phyloP scores from a whole-genome alignment of 64 coral and sea anemone genomes.

The Actinia equina region DNA sequence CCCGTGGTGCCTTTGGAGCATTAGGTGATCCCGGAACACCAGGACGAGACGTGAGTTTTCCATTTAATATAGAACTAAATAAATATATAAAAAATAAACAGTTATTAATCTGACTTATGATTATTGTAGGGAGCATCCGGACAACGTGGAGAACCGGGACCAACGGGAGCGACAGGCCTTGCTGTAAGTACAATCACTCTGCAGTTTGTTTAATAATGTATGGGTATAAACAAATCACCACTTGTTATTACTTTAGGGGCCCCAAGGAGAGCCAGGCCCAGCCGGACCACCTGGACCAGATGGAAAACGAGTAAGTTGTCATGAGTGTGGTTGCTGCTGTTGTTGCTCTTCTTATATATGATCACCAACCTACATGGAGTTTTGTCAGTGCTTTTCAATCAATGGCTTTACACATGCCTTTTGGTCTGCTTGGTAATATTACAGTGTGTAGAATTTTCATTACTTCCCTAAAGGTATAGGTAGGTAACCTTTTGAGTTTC shows the following conservation, averaged over 20 bases:
- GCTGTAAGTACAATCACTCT: conserved; percentile 26
- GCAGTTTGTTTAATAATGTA: neutral
- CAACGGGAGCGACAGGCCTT: conserved; percentile 33
- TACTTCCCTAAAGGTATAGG: too few relatives aligned
- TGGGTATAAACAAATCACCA: neutral
- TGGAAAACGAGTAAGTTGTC: conserved; percentile 44
- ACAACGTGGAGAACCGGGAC: conserved; percentile 42
- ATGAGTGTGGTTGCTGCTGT: too few relatives aligned
- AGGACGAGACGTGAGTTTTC: conserved; percentile 53
- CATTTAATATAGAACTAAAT: neutral
- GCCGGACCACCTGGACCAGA: conserved; percentile 52
- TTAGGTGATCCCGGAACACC: conserved; percentile 40
- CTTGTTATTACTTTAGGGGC: neutral
- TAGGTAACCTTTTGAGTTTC: neutral
- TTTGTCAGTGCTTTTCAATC: too few relatives aligned
- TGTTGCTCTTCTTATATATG: too few relatives aligned
- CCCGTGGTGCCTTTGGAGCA: conserved; percentile 47
- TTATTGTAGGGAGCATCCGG: conserved; percentile 40
- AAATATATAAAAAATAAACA: neutral
- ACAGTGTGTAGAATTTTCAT: too few relatives aligned
- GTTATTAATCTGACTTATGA: neutral
- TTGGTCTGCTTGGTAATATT: too few relatives aligned
- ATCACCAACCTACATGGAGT: too few relatives aligned
- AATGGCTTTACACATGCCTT: too few relatives aligned
- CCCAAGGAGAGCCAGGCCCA: conserved; percentile 40